A percentile compares a stretch with the other conserved stretches of the same genome.
Conservation (phyloP, 2,797 vertebrate species). For the Garrulus glandarius region DNA sequence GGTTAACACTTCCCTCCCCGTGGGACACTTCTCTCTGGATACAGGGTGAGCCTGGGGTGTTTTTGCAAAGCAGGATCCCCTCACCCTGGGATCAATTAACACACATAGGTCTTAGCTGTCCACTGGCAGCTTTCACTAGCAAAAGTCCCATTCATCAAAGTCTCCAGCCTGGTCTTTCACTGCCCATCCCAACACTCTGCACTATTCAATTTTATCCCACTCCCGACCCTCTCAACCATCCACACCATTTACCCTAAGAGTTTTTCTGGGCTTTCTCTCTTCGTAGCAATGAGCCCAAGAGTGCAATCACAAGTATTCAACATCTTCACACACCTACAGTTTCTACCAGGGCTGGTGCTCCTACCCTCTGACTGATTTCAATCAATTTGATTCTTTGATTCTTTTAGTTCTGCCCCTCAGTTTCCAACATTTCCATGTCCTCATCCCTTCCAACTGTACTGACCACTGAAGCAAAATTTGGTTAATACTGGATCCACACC, state of each 20-base stretch:
- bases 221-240: background rate
- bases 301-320: background rate
- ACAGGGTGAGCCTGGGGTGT: background rate
- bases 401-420: background rate
- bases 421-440: background rate
- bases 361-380: background rate
- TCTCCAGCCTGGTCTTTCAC: background rate
- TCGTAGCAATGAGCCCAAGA: background rate
- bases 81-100: background rate
- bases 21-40: background rate
- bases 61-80: background rate
- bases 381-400: background rate
- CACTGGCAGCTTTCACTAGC: background rate
- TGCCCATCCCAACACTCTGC: background rate
- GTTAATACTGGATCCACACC: background rate
- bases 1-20: background rate
- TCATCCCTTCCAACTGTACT: background rate
- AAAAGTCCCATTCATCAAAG: background rate
- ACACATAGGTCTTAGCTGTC: background rate
- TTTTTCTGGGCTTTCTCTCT: background rate
- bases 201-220: background rate
- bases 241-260: background rate
- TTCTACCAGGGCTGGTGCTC: background rate
- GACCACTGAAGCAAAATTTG: background rate
- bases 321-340: background rate